Conservation (phyloP, 1,140 invertebrate genomes). For the Drosophila teissieri region DNA sequence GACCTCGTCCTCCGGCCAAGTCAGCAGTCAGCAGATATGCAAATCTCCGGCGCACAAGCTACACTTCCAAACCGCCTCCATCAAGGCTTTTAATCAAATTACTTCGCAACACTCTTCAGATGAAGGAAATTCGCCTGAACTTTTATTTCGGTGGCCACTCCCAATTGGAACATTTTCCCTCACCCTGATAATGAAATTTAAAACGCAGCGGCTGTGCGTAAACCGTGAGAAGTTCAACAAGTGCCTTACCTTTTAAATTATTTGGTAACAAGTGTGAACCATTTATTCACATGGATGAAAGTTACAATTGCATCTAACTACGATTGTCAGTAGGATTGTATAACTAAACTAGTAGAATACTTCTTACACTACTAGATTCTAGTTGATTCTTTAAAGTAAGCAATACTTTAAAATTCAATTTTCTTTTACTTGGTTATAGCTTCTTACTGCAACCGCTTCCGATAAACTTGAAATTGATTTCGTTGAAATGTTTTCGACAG, state of each 20-base stretch:
- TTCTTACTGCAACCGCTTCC: neutral
- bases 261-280: neutral
- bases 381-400: too few relatives aligned
- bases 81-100: slow-evolving; percentile 77
- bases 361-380: neutral
- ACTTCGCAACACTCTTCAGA: slow-evolving; percentile 56
- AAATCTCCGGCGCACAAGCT: slow-evolving; percentile 46
- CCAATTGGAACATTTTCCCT: slow-evolving; percentile 48
- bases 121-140: slow-evolving; percentile 43
- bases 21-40: slow-evolving; percentile 78
- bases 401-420: too few relatives aligned
- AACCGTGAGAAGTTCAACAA: neutral
- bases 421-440: too few relatives aligned
- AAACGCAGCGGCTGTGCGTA: neutral
- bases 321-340: neutral
- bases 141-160: slow-evolving; percentile 58
- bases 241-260: neutral
- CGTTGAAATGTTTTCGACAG: slow-evolving; percentile 19
- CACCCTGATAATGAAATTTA: neutral
- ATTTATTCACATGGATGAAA: neutral
- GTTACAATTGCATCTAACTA: neutral
- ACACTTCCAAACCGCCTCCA: slow-evolving; percentile 21
- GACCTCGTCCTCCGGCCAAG: slow-evolving; percentile 30
- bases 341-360: neutral
- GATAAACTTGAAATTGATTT: slow-evolving; percentile 19